Evolutionary conservation across 2,113 vertebrate genomes (phyloP).

Genomic region (Dipodomys spectabilis): DNA sequence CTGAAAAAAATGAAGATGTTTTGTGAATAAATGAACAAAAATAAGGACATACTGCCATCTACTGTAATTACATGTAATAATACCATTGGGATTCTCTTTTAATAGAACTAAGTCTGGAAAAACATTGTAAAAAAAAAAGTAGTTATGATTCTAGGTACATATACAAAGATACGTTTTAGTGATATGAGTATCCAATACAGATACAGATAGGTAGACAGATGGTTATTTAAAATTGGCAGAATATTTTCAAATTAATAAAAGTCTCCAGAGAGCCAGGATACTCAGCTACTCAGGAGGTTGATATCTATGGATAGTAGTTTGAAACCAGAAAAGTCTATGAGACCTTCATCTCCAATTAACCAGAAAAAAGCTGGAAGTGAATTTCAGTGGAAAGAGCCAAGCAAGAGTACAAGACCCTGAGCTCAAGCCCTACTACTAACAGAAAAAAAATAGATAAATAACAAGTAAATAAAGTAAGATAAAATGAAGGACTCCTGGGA

Average conservation of each 20-base stretch:
- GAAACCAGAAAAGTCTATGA: no score
- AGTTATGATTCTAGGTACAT: background rate
- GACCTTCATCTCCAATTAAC: no score
- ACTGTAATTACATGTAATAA: background rate
- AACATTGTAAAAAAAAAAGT: background rate
- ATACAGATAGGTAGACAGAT: background rate
- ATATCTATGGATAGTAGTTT: no score
- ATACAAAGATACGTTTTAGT: background rate
- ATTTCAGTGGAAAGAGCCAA: no score
- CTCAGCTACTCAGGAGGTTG: no score
- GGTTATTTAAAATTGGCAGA: background rate
- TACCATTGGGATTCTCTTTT: conserved; percentile 8
- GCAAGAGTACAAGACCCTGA: no score
- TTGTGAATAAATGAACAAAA: conserved; percentile 67
- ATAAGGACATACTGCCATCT: conserved; percentile 64
- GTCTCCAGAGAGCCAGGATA: no score
- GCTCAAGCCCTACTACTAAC: no score
- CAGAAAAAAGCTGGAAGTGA: no score
- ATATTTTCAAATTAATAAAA: conserved; percentile 19
- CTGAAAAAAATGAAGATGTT: conserved; percentile 85
- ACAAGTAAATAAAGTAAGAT: no score
- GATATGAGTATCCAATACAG: background rate
- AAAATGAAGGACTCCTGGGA: background rate
- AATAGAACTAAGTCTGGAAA: background rate
- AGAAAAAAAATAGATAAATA: no score